Base-by-base conservation (phyloP, 2,113 vertebrate species). In the Dolichallabes microphthalmus region DNA sequence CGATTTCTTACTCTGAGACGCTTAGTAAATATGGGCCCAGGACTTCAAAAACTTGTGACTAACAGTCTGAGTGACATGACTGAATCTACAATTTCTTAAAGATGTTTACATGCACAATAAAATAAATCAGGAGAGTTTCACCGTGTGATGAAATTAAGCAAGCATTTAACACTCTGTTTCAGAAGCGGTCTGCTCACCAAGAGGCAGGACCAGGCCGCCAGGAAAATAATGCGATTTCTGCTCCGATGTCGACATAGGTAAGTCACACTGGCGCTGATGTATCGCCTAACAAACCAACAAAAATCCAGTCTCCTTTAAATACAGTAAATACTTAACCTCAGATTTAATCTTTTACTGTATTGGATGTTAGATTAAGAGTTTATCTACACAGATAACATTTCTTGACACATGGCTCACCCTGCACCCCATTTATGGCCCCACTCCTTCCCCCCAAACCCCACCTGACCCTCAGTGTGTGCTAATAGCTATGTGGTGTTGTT, bases 181-280 rank as follows among this genome's bases (percentile, higher is more conserved):
- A 95, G 94, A 96, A 97, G 97, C 94, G 97, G 97, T 95, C 96
- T 98, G 92, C 95, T 98, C 89, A 99, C 97, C 89, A 99, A 99
- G 95, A 98, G 97, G 94, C 98, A 99, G 93, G 98, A 98, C 93
- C 98, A 99, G 94, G 98, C 98, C 93, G 98, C 98, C 93, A 97
- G 98, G 88, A 99, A 99, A 92, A 99, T 99, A 88, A 97, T 99
- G 96, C 95, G 97, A 91, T 99, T 99, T 94, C 96, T 99, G 90
- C 97, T 98, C 90, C 97, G 98, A 93, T 99, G 97, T 93, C 97
- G 98, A 90, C 98, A 99, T 95, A 98, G 98, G 98, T 99, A 90
- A 93, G 89, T 45, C n/a, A 25, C 35, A 55, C 45, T 45, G 45
- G 19, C 7, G 14, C 60, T 22, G 60, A 32, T 82, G 20, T 30